A percentile compares a stretch with the other conserved stretches of the same genome.
phyloP scores from a whole-genome alignment of 2,797 vertebrate species.

The Siniperca obscura region DNA sequence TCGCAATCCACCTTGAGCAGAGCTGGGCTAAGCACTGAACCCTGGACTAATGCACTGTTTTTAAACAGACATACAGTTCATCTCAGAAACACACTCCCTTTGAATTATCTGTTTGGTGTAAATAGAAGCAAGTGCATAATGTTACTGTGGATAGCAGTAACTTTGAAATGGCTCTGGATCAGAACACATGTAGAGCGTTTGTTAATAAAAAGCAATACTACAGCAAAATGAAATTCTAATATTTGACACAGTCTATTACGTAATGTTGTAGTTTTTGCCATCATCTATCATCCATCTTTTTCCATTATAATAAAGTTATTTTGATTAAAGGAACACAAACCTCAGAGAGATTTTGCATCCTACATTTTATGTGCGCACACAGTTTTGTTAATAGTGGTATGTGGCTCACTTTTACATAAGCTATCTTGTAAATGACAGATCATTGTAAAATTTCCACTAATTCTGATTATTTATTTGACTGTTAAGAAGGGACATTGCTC shows the following conservation, averaged over 20 bases:
- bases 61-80: conserved; percentile 36
- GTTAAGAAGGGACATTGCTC: not conserved
- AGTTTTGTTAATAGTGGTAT: not conserved
- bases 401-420: not conserved
- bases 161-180: conserved; percentile 9
- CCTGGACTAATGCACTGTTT: conserved; percentile 49
- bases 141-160: not conserved
- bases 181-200: not conserved
- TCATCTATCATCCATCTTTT: not conserved
- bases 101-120: conserved; percentile 24
- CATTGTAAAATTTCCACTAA: not conserved
- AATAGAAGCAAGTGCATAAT: conserved; percentile 8
- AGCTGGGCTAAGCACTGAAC: conserved; percentile 41
- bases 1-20: conserved; percentile 54
- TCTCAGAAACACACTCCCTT: conserved; percentile 23
- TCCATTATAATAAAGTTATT: not conserved
- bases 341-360: not conserved
- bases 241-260: not conserved
- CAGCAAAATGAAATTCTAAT: not conserved
- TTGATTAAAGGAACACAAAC: conserved; percentile 7
- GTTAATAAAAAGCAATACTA: not conserved
- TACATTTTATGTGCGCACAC: not conserved
- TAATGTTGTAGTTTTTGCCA: not conserved
- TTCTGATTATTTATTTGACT: not conserved
- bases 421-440: not conserved